Conservation (phyloP, 2,888 invertebrate genomes). For the Vesta saturnalis region DNA sequence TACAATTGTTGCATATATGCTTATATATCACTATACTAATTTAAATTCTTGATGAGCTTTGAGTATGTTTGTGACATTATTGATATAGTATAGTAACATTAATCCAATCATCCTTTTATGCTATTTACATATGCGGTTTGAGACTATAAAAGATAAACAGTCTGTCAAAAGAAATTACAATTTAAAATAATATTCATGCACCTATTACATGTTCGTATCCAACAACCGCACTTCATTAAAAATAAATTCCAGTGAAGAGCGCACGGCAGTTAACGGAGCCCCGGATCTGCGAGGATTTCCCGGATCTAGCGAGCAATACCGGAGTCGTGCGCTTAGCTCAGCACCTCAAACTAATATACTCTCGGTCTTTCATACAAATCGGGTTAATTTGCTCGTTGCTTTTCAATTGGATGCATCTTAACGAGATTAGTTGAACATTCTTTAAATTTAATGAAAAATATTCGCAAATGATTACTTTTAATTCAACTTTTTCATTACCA, state of each 20-base stretch:
- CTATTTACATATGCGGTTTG: too few relatives aligned
- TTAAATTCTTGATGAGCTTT: too few relatives aligned
- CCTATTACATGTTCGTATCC: conserved; percentile 38
- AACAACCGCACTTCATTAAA: conserved; percentile 64
- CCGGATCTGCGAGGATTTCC: conserved; percentile 62
- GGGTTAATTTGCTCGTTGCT: conserved; percentile 38
- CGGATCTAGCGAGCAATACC: conserved; percentile 59
- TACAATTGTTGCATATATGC: too few relatives aligned
- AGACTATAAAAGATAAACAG: too few relatives aligned
- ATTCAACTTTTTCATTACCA: not conserved
- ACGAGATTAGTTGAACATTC: conserved; percentile 33
- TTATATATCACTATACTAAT: too few relatives aligned
- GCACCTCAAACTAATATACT: conserved; percentile 40
- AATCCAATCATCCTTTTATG: too few relatives aligned
- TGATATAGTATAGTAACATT: too few relatives aligned
- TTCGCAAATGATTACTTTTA: conserved; percentile 4
- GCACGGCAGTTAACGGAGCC: conserved; percentile 58
- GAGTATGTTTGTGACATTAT: too few relatives aligned
- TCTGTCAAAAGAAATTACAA: conserved; percentile 18
- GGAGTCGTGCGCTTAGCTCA: conserved; percentile 40
- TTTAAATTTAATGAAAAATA: conserved; percentile 36
- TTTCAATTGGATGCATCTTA: conserved; percentile 39
- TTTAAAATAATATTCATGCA: conserved; percentile 28
- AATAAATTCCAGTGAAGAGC: conserved; percentile 63
- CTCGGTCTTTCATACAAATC: conserved; percentile 40